These are phyloP conservation scores for Metridium senile DNA, from an alignment of 92 coral and sea anemone species.

Conservation along the genomic window DNA sequence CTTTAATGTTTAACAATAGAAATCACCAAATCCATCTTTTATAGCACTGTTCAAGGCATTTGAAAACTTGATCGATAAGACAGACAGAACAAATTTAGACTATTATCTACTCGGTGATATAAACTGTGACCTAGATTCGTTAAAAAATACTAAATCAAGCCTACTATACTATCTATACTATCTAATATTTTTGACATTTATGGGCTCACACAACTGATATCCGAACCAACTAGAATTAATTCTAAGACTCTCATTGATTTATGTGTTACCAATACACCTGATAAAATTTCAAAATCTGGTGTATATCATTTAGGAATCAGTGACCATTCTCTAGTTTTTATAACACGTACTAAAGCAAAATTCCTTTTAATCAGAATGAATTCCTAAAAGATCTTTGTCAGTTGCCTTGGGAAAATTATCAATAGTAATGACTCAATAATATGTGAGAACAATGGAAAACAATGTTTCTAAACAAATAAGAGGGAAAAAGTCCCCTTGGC, in stretches of 20 bases:
- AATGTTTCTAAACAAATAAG: no score
- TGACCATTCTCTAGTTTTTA: slow-evolving; percentile 38
- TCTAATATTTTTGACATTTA: slow-evolving; percentile 18
- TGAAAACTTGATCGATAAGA: slow-evolving; percentile 19
- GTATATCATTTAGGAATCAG: no score
- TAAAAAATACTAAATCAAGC: not conserved
- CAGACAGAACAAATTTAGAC: slow-evolving; percentile 32
- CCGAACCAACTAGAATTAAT: slow-evolving; percentile 25
- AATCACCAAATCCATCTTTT: slow-evolving; percentile 7
- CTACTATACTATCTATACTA: no score
- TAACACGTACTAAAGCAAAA: slow-evolving; percentile 24
- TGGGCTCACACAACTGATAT: slow-evolving; percentile 27
- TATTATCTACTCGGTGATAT: slow-evolving; percentile 42
- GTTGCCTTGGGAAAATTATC: slow-evolving; percentile 19
- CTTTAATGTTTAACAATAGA: slow-evolving; percentile 1
- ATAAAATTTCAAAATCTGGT: slow-evolving; percentile 41
- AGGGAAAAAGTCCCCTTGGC: no score
- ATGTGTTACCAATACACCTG: slow-evolving; percentile 27
- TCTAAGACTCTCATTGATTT: slow-evolving; percentile 28
- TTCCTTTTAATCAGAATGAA: slow-evolving; percentile 14
- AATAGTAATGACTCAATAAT: not conserved
- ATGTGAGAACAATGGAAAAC: no score
- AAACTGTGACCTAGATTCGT: slow-evolving; percentile 25
- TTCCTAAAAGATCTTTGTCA: slow-evolving; percentile 25
- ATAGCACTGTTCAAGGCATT: slow-evolving; percentile 3